Percentiles rank a stretch among this genome's conserved stretches.
Conservation (phyloP, 2,113 vertebrate species). For the Oreamnos americanus region DNA sequence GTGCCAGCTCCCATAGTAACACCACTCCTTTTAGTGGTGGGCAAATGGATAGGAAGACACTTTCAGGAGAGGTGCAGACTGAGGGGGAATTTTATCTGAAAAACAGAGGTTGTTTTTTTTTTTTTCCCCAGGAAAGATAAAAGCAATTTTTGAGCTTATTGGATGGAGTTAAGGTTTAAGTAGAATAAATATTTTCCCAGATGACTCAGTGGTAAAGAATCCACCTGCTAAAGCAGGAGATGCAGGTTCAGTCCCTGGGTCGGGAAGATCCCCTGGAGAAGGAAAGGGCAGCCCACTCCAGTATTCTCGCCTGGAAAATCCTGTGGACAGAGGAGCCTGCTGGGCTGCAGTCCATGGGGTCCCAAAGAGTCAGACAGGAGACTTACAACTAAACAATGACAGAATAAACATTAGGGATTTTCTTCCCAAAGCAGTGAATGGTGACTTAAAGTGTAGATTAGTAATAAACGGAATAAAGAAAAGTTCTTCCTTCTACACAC, state of each 20-base stretch:
- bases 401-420: not conserved
- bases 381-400: not conserved
- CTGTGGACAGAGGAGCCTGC: not conserved
- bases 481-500: not conserved
- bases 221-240: not conserved
- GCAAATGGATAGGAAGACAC: rapidly evolving
- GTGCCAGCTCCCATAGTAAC: rapidly evolving
- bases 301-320: not conserved
- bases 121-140: not conserved
- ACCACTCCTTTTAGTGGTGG: not conserved
- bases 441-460: not conserved
- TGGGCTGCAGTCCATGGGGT: not conserved
- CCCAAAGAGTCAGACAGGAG: not conserved
- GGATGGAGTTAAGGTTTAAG: not conserved
- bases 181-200: not conserved
- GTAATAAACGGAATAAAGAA: not conserved
- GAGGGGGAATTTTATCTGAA: not conserved
- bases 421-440: not conserved
- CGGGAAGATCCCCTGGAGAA: rapidly evolving
- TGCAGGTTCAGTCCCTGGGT: not conserved
- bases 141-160: not conserved
- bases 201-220: not conserved
- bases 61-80: not conserved
- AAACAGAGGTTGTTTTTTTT: not conserved
- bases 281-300: not conserved